These are phyloP conservation scores for Manis javanica DNA, from an alignment of 2,797 vertebrate species.

Conservation along the genomic window DNA sequence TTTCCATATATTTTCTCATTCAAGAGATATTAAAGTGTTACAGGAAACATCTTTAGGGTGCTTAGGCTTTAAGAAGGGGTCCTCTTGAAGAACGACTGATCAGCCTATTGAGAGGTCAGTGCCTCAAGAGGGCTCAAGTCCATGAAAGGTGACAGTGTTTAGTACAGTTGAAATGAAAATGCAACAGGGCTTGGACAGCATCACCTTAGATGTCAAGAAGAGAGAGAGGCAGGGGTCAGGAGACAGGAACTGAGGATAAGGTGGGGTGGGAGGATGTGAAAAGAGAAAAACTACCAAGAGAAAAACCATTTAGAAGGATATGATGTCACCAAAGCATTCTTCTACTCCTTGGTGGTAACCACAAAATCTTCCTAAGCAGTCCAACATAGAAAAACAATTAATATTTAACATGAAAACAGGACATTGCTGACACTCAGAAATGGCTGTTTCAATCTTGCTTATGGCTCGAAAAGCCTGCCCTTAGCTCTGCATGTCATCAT, in stretches of 20 bases:
- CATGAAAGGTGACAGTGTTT: background rate
- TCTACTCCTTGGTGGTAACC: background rate
- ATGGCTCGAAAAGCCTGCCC: background rate
- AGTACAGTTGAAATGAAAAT: background rate
- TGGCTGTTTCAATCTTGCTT: background rate
- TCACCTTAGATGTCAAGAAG: background rate
- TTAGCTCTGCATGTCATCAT: fast-evolving
- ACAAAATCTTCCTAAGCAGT: background rate
- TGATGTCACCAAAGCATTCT: background rate
- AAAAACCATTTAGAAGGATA: background rate
- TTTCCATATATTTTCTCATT: background rate
- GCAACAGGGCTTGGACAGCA: too few relatives aligned
- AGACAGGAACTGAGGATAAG: background rate
- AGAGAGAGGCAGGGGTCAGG: background rate
- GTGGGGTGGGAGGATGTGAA: too few relatives aligned
- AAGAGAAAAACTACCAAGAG: background rate
- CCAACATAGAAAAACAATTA: background rate
- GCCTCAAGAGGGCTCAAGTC: background rate
- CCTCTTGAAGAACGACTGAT: background rate
- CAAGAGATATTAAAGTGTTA: background rate
- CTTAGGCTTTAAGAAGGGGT: background rate
- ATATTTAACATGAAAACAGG: background rate
- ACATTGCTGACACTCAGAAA: background rate
- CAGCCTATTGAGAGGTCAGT: background rate
- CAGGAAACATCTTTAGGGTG: background rate